These are phyloP conservation scores for Acromyrmex charruanus DNA, from an alignment of 1,140 invertebrate genomes.

Conservation along the genomic window DNA sequence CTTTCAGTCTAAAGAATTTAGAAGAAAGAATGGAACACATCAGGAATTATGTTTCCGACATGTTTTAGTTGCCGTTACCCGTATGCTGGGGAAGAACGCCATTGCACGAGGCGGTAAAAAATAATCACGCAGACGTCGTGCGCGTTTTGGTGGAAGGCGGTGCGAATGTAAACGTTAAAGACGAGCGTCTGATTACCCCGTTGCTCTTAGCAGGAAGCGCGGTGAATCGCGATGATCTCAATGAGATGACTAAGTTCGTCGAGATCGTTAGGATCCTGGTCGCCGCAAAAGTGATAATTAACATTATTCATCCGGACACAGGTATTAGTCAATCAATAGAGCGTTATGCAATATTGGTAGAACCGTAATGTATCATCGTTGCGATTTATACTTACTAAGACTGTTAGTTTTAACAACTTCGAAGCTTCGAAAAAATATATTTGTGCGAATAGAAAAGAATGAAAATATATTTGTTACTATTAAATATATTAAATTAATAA, in stretches of 20 bases:
- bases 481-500: too few species aligned
- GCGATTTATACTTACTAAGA: not conserved
- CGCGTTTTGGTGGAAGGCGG: conserved; percentile 63
- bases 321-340: conserved; percentile 41
- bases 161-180: conserved; percentile 48
- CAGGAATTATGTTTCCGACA: not conserved
- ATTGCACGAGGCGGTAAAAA: conserved; percentile 77
- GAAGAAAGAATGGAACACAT: too few species aligned
- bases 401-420: too few species aligned
- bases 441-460: too few species aligned
- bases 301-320: conserved; percentile 49
- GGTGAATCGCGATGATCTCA: conserved; percentile 20
- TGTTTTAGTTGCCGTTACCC: conserved; percentile 66
- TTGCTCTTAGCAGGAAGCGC: conserved; percentile 60
- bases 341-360: not conserved
- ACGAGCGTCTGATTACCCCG: conserved; percentile 41
- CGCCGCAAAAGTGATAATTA: not conserved
- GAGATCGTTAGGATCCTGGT: conserved; percentile 56
- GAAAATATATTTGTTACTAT: too few species aligned
- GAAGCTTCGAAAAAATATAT: too few species aligned
- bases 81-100: conserved; percentile 77
- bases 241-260: conserved; percentile 64
- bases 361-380: not conserved
- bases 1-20: too few species aligned
- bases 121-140: conserved; percentile 72